Percentiles rank a stretch among this genome's conserved stretches.
These are phyloP conservation scores for Theonella swinhoei DNA, from an alignment of 37 sponge, comb jelly and placozoan species.

Conservation along the genomic window DNA sequence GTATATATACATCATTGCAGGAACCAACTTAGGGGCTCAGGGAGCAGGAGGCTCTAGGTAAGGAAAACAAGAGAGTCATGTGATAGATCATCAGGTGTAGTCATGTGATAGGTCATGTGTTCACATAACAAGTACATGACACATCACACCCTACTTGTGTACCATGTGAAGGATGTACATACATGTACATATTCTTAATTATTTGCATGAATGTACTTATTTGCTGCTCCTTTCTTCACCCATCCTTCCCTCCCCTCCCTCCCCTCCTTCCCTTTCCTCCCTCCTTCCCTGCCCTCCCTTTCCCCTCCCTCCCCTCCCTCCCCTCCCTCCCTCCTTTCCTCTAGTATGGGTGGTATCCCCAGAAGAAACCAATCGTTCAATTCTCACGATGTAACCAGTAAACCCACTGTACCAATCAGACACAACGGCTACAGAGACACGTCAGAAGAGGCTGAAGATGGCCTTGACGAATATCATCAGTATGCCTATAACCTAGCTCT, in stretches of 20 bases:
- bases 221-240: neutral
- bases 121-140: too few relatives aligned
- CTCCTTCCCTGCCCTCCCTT: neutral
- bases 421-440: conserved; percentile 17
- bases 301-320: neutral
- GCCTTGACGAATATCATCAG: neutral
- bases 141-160: too few relatives aligned
- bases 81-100: too few relatives aligned
- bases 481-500: neutral
- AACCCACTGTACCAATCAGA: neutral
- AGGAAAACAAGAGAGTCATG: too few relatives aligned
- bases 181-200: neutral
- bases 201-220: neutral
- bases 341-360: conserved; percentile 7
- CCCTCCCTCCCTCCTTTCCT: conserved; percentile 4
- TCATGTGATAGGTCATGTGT: too few relatives aligned
- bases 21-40: neutral
- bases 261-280: neutral
- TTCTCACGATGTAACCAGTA: neutral
- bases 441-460: neutral
- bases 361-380: neutral
- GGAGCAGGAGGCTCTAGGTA: neutral
- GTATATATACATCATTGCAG: neutral
- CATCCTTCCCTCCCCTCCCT: neutral
- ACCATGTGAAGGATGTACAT: too few relatives aligned